These are phyloP conservation scores for Leptogaster cylindrica DNA, from an alignment of 2,888 invertebrate species.

Conservation along the genomic window DNA sequence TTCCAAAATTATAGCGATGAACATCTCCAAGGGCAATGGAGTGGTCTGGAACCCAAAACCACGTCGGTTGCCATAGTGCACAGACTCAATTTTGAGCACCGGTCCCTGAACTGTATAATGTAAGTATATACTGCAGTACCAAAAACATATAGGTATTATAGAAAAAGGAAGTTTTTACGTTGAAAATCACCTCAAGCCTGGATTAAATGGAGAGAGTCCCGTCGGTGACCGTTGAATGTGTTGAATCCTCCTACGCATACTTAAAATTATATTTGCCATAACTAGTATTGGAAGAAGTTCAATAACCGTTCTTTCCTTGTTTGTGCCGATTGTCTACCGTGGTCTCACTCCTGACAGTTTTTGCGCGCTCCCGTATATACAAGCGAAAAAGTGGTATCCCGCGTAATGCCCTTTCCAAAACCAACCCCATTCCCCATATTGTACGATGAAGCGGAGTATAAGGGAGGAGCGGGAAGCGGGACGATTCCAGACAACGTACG, in stretches of 20 bases:
- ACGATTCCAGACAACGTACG: not conserved
- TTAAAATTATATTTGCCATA: slow-evolving; percentile 37
- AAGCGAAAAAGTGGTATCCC: slow-evolving; percentile 41
- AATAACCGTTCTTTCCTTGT: slow-evolving; percentile 23
- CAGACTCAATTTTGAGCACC: not conserved
- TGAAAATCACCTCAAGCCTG: slow-evolving; percentile 19
- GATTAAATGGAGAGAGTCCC: not conserved
- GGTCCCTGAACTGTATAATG: not conserved
- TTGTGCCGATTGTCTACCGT: slow-evolving; percentile 14
- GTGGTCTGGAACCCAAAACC: slow-evolving; percentile 13
- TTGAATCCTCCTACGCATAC: not conserved
- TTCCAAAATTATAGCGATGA: not conserved
- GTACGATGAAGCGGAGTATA: slow-evolving; percentile 9
- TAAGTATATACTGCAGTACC: too few species aligned
- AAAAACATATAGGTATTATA: slow-evolving; percentile 6
- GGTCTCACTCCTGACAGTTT: slow-evolving; percentile 26
- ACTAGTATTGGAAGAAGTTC: slow-evolving; percentile 11
- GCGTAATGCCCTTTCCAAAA: slow-evolving; percentile 29
- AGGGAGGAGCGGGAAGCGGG: slow-evolving; percentile 15
- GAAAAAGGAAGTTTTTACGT: slow-evolving; percentile 33
- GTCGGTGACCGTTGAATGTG: slow-evolving; percentile 22
- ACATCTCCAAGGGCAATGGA: slow-evolving; percentile 5
- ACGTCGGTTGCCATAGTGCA: slow-evolving; percentile 39
- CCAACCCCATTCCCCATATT: slow-evolving; percentile 36
- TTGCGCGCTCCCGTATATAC: slow-evolving; percentile 44